Conservation (phyloP, 2,888 invertebrate species). For the Andricus quercusramuli region DNA sequence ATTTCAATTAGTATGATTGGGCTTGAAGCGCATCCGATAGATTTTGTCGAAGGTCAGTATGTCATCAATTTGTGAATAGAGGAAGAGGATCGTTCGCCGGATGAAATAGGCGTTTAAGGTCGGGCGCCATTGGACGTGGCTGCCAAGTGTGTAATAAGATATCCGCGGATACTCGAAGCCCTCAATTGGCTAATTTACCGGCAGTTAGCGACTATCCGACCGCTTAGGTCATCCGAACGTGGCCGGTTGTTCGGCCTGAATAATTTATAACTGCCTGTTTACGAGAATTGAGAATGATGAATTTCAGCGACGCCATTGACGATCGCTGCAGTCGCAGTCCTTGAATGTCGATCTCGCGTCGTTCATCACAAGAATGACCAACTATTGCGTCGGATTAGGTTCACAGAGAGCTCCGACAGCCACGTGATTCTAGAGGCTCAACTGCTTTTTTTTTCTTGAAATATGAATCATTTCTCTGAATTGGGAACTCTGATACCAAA, state of each 20-base stretch:
- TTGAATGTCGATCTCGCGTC: conserved; percentile 17
- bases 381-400: neutral
- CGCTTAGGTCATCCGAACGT: conserved; percentile 77
- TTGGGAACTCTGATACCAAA: neutral
- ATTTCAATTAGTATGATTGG: neutral
- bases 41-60: conserved; percentile 58
- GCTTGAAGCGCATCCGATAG: conserved; percentile 56
- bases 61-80: conserved; percentile 59
- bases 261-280: conserved; percentile 79
- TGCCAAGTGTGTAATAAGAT: conserved; percentile 78
- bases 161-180: conserved; percentile 79
- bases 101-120: conserved; percentile 64
- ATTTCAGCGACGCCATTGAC: conserved; percentile 68
- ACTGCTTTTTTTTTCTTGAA: neutral
- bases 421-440: neutral
- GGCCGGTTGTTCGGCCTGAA: conserved; percentile 77
- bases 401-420: neutral
- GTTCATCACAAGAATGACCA: neutral
- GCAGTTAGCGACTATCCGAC: conserved; percentile 77
- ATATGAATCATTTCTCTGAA: conserved; percentile 6
- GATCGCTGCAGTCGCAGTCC: conserved; percentile 25
- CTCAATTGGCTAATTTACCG: conserved; percentile 79
- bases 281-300: conserved; percentile 79
- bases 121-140: conserved; percentile 72
- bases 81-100: conserved; percentile 67